These are phyloP conservation scores for Bubo bubo DNA, from an alignment of 2,113 vertebrate species.

Conservation along the genomic window DNA sequence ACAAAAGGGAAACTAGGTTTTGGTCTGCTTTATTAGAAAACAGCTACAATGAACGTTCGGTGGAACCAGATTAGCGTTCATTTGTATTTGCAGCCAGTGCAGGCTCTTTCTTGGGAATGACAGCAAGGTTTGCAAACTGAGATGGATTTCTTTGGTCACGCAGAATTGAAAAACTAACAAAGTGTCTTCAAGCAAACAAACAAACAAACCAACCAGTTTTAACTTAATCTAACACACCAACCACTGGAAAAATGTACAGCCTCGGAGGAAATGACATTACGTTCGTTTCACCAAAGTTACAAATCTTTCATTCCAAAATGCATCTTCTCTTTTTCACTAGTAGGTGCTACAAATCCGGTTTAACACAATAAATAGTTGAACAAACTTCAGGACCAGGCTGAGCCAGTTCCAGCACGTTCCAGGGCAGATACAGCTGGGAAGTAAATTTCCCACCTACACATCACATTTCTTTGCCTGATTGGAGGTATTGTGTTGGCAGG, in stretches of 20 bases:
- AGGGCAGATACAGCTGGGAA: background rate
- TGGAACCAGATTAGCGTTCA: background rate
- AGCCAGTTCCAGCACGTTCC: background rate
- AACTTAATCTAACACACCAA: background rate
- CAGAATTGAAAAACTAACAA: background rate
- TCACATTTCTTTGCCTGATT: background rate
- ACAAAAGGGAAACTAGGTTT: background rate
- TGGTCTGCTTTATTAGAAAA: slow-evolving; percentile 38
- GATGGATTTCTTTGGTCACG: background rate
- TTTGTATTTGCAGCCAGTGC: background rate
- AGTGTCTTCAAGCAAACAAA: background rate
- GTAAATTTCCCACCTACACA: background rate
- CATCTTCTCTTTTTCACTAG: background rate
- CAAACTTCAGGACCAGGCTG: background rate
- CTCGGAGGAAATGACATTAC: background rate
- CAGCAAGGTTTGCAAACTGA: slow-evolving; percentile 1
- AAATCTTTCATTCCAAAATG: background rate
- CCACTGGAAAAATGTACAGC: background rate
- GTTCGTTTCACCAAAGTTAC: background rate
- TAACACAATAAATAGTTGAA: slow-evolving; percentile 54
- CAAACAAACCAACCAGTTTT: background rate
- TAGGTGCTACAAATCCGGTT: background rate
- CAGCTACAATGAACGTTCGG: background rate
- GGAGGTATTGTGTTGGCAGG: background rate
- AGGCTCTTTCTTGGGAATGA: background rate